Base-by-base conservation (phyloP, 2,888 invertebrate species). In the Osmoderma eremita region DNA sequence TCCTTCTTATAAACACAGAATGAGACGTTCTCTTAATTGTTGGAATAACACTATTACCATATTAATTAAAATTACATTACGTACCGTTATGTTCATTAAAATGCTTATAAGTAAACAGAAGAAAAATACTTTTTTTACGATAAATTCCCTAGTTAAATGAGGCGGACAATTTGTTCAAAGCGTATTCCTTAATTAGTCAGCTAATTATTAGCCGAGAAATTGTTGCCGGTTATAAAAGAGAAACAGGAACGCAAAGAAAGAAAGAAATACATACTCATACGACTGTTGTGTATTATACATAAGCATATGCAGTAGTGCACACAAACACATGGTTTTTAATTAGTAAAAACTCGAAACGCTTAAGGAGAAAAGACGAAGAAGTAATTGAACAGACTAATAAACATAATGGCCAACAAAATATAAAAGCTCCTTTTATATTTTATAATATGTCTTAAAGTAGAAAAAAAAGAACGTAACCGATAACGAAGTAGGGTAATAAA, bases 401-500 rank as follows among this genome's bases (percentile, higher is more conserved):
- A 18, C 49, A 18, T 24, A 50, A 30, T 50, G 41, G 41, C 22
- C 38, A 41, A 22, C 58, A 15, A 6, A 22, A 39, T 20, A 18
- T 24, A 30, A 50, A 38, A 77, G 78, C 79, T 80, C 80, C 79
- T 79, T 80, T 30, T 30, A 30, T 30, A 30, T 30, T 30, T 24
- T 30, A 30, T 30, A 45, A 45, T 45, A 45, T 17, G 18, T 8
- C 3, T 45, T 2, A 45, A 45, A 18, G 18, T 45, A 45, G 10
- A 18, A 45, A 17, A 13, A 17, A 42, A 17, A 8, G 50, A 50
- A 50, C 24, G 17, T 1, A 22, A 22, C 17, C 36, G 30, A 53
- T 53, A 53, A 53, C 36, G 51, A 45, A 10, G 18, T 39, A 18
- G n/a, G 54, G 54, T 20, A 39, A 54, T 54, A 54, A 54, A 53